Conservation (phyloP, 2,888 invertebrate genomes). For the Athripsodes cinereus region DNA sequence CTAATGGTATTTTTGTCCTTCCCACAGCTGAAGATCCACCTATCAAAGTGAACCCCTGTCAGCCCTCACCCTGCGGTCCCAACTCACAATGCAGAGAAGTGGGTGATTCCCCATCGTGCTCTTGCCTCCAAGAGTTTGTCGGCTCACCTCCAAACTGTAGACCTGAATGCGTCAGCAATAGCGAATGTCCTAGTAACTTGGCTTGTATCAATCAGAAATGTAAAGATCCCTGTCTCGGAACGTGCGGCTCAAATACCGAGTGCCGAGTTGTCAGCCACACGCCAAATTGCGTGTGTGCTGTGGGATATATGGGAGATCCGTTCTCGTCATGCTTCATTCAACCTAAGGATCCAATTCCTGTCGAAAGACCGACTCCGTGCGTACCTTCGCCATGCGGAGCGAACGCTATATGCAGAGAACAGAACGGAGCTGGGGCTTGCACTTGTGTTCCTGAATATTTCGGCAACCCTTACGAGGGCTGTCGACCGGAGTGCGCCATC, state of each 20-base stretch:
- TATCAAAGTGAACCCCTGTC: slow-evolving; percentile 48
- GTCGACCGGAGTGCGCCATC: slow-evolving; percentile 83
- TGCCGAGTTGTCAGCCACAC: slow-evolving; percentile 67
- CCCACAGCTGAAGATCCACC: slow-evolving; percentile 25
- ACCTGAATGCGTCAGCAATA: slow-evolving; percentile 76
- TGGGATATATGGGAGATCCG: slow-evolving; percentile 70
- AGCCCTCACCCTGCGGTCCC: slow-evolving; percentile 59
- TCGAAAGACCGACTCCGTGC: slow-evolving; percentile 60
- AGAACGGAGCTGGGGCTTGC: slow-evolving; percentile 75
- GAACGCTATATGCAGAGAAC: slow-evolving; percentile 78
- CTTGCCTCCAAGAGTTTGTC: slow-evolving; percentile 52
- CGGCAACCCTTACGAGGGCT: slow-evolving; percentile 80
- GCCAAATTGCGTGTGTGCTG: slow-evolving; percentile 66
- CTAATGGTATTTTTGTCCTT: too few species aligned
- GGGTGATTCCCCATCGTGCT: slow-evolving; percentile 51
- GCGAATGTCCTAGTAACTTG: too few species aligned
- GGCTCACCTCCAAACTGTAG: too few species aligned
- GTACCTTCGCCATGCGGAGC: slow-evolving; percentile 80
- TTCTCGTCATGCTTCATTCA: slow-evolving; percentile 65
- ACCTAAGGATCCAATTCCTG: slow-evolving; percentile 53
- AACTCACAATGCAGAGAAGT: slow-evolving; percentile 54
- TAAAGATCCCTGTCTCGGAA: slow-evolving; percentile 69
- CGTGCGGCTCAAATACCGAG: slow-evolving; percentile 66
- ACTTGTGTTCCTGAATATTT: slow-evolving; percentile 75
- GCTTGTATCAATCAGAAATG: too few species aligned